phyloP scores from a whole-genome alignment of 2,113 vertebrate genomes.

The Scalopus aquaticus region DNA sequence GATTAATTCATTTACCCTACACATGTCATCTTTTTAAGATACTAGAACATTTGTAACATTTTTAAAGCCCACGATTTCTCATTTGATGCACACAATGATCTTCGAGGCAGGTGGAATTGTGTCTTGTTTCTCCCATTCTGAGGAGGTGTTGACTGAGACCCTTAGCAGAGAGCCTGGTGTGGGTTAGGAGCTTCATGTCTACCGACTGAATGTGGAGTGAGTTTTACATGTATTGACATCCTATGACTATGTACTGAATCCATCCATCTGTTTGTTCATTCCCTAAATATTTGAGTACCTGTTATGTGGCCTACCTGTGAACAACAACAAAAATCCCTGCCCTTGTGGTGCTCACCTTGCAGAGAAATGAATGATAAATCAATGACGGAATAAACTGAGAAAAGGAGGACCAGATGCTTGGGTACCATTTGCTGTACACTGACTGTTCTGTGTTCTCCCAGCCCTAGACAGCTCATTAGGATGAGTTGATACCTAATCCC shows the following conservation, averaged over 20 bases:
- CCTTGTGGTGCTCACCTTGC: not conserved
- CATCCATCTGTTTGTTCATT: not conserved
- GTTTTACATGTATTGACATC: not conserved
- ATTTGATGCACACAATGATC: not conserved
- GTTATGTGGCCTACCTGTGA: not conserved
- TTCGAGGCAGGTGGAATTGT: not conserved
- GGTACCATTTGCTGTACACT: not conserved
- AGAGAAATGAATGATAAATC: not conserved
- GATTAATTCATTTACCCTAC: too few relatives aligned
- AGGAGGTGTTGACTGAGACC: not conserved
- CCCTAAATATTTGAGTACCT: not conserved
- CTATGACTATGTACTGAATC: not conserved
- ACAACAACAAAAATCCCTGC: not conserved
- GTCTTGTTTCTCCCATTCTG: not conserved
- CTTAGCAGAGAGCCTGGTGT: not conserved
- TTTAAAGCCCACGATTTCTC: not conserved
- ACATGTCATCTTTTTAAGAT: not conserved
- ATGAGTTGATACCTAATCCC: not conserved
- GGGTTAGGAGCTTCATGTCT: not conserved
- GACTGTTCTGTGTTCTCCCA: not conserved
- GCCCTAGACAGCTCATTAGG: too few relatives aligned
- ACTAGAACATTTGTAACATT: not conserved
- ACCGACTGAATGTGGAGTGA: not conserved
- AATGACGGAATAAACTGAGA: not conserved
- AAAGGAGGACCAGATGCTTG: not conserved